Conservation (phyloP, 2,888 invertebrate genomes). For the Pasiphila rectangulata region DNA sequence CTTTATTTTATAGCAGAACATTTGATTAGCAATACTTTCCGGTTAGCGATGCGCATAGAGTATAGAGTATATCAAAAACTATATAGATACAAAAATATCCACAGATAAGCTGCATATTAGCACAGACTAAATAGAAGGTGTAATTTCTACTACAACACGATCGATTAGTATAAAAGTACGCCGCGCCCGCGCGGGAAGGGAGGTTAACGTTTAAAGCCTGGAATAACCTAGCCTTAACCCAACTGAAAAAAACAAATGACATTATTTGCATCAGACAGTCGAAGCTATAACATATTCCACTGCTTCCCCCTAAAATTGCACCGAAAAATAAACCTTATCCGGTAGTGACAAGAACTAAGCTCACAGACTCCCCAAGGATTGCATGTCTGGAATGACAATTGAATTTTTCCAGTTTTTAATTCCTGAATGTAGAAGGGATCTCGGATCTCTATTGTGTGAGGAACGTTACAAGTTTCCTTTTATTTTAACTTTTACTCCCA, state of each 20-base stretch:
- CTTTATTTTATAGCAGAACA: no score
- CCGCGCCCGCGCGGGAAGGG: no score
- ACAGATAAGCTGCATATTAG: no score
- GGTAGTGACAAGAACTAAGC: not conserved
- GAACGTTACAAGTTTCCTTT: conserved; percentile 11
- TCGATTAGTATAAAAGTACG: no score
- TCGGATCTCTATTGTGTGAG: conserved; percentile 25
- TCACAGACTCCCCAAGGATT: conserved; percentile 26
- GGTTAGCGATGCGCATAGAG: no score
- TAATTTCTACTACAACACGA: no score
- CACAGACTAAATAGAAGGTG: no score
- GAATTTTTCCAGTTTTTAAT: conserved; percentile 41
- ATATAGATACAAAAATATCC: no score
- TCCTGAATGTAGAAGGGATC: conserved; percentile 34
- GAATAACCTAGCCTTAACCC: not conserved
- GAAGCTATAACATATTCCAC: not conserved
- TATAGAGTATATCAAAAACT: no score
- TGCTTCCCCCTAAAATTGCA: not conserved
- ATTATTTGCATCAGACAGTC: not conserved
- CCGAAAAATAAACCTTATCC: not conserved
- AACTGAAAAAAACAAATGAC: not conserved
- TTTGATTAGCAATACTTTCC: no score
- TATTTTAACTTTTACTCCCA: conserved; percentile 11
- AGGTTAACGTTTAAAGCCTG: no score
- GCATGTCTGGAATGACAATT: conserved; percentile 44